Evolutionary conservation across 2,797 vertebrate genomes (phyloP).

Genomic region (Oryzias dopingdopingensis): DNA sequence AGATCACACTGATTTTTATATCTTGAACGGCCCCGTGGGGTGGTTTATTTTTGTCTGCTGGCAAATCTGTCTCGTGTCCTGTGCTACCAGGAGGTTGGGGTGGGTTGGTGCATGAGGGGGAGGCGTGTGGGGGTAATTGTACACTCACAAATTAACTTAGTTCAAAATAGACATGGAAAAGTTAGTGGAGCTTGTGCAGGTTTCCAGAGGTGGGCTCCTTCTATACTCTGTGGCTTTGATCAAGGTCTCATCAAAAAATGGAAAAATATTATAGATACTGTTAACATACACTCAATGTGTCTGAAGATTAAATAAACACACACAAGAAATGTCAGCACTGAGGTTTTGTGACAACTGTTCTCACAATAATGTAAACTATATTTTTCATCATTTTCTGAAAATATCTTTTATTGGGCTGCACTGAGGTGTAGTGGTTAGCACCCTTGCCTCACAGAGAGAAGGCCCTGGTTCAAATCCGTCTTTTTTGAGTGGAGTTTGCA

Average conservation of each 20-base stretch:
- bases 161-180: conserved; percentile 65
- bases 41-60: conserved; percentile 18
- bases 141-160: conserved; percentile 25
- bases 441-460: no score
- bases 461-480: no score
- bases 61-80: conserved; percentile 24
- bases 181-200: conserved; percentile 9
- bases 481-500: no score
- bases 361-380: no score
- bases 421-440: no score
- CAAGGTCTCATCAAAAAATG: not conserved
- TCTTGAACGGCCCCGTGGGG: not conserved
- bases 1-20: not conserved
- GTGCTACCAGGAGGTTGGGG: conserved; percentile 11
- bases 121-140: not conserved
- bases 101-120: no score
- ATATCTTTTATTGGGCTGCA: no score
- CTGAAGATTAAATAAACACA: no score
- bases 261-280: not conserved
- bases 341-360: no score
- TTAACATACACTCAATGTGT: not conserved
- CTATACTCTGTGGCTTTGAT: not conserved
- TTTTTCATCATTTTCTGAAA: no score
- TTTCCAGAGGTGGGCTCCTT: conserved; percentile 22
- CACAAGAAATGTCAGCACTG: no score